Percentiles rank a stretch among this genome's conserved stretches.
Conservation (phyloP, 2,113 vertebrate species). For the Pelmatolapia mariae region DNA sequence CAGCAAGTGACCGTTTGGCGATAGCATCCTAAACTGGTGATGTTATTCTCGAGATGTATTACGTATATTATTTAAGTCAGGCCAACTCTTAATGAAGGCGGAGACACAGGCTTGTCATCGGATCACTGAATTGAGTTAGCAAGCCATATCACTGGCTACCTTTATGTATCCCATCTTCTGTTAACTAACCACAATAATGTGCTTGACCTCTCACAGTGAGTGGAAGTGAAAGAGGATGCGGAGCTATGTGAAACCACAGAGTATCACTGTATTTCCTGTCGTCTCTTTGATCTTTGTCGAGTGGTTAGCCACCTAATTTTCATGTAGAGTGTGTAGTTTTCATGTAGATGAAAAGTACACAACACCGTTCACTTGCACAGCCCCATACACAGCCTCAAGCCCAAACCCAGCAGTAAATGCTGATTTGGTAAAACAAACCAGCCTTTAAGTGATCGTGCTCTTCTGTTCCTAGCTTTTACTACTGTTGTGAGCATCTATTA, state of each 20-base stretch:
- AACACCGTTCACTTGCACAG: not conserved
- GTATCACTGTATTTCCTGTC: not conserved
- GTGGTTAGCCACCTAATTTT: conserved; percentile 26
- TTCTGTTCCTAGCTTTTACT: not conserved
- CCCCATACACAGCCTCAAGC: not conserved
- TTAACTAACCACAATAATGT: not conserved
- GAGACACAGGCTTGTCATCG: not conserved
- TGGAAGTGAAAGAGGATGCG: conserved; percentile 13
- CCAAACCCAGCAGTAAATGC: not conserved
- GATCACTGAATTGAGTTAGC: not conserved
- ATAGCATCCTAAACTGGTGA: not conserved
- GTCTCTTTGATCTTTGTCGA: not conserved
- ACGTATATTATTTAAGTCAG: not conserved
- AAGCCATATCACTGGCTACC: not conserved
- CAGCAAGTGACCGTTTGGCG: not conserved
- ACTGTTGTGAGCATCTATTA: not conserved
- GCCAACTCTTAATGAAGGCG: not conserved
- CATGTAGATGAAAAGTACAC: not conserved
- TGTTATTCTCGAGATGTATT: not conserved
- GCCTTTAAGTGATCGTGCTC: not conserved
- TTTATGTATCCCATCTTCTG: not conserved
- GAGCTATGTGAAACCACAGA: not conserved
- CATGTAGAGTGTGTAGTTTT: not conserved
- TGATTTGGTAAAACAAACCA: not conserved
- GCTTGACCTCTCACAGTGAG: not conserved